Conservation (phyloP, 2,113 vertebrate species). For the Eurypyga helias region DNA sequence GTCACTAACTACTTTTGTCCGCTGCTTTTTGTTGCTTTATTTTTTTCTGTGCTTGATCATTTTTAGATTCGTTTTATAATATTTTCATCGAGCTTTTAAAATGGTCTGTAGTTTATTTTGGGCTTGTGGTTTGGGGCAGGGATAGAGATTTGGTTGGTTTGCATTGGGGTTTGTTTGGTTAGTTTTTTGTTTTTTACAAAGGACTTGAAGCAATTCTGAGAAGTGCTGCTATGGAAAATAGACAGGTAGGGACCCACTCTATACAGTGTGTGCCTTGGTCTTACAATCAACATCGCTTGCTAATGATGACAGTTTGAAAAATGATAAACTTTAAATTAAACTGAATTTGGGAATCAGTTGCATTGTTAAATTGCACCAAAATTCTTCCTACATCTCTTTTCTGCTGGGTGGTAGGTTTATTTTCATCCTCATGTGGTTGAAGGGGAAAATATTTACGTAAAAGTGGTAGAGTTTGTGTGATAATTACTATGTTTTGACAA, state of each 20-base stretch:
- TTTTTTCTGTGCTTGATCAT: neutral
- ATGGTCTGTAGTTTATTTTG: neutral
- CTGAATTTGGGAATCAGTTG: neutral
- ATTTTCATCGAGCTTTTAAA: neutral
- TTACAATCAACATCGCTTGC: neutral
- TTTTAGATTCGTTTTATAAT: neutral
- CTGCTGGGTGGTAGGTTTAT: neutral
- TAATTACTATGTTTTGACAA: neutral
- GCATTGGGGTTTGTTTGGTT: neutral
- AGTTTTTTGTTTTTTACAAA: neutral
- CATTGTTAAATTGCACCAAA: neutral
- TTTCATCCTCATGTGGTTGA: neutral
- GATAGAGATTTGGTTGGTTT: neutral
- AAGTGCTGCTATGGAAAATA: neutral
- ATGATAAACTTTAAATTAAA: too few relatives aligned
- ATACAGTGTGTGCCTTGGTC: neutral
- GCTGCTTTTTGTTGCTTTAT: neutral
- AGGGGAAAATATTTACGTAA: neutral
- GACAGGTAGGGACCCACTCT: neutral
- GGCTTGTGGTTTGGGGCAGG: neutral
- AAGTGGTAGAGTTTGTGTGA: neutral
- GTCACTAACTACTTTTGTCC: neutral
- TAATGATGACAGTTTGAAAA: neutral
- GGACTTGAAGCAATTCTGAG: neutral
- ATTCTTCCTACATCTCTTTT: neutral